Percentiles rank a stretch among this genome's conserved stretches.
These are phyloP conservation scores for Embidobia sp. DNA, from an alignment of 2,888 invertebrate species.

Conservation along the genomic window DNA sequence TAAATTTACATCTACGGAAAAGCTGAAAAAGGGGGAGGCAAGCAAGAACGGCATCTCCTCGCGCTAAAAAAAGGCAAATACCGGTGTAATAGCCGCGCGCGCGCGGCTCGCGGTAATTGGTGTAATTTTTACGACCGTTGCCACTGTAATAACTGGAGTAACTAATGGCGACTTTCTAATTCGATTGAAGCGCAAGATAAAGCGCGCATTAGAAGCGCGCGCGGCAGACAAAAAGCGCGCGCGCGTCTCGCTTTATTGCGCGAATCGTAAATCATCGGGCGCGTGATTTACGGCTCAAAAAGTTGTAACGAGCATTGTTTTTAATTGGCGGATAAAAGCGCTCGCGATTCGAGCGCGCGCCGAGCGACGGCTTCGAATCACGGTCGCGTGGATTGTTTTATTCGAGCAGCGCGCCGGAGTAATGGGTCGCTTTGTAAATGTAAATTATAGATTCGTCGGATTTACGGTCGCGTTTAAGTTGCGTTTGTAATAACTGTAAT, in stretches of 20 bases:
- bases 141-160: conserved; percentile 58
- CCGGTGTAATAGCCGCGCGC: conserved; percentile 41
- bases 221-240: conserved; percentile 17
- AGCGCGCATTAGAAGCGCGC: conserved; percentile 38
- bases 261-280: conserved; percentile 45
- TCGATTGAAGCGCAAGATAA: conserved; percentile 49
- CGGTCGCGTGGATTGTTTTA: conserved; percentile 19
- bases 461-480: conserved; percentile 29
- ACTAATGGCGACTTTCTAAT: conserved; percentile 58
- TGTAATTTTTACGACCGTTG: conserved; percentile 59
- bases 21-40: too few relatives aligned
- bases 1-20: too few relatives aligned
- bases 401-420: conserved; percentile 5
- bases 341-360: conserved; percentile 22
- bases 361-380: too few relatives aligned
- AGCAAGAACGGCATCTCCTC: conserved; percentile 48
- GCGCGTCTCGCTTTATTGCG: conserved; percentile 34
- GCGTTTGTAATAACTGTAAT: conserved; percentile 34
- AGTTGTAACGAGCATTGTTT: conserved; percentile 47
- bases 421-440: conserved; percentile 7
- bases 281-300: conserved; percentile 39
- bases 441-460: conserved; percentile 24
- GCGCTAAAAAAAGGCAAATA: conserved; percentile 50
- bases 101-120: conserved; percentile 44
- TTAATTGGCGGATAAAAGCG: conserved; percentile 37